phyloP scores from a whole-genome alignment of 2,797 vertebrate genomes.

The Nyctalus aviator region DNA sequence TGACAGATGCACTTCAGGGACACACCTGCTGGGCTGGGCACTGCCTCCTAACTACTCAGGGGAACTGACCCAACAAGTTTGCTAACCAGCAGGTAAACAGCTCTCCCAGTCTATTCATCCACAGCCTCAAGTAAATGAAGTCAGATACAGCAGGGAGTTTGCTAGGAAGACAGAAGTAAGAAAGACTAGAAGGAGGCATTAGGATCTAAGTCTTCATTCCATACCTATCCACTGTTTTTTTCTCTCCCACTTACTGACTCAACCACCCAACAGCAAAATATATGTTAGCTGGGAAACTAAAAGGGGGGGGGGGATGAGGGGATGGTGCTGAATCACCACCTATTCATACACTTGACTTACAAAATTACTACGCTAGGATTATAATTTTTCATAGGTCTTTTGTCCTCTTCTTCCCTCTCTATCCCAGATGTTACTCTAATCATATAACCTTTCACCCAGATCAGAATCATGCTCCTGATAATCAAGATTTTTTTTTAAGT shows the following conservation, averaged over 20 bases:
- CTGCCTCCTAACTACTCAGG: slow-evolving; percentile 10
- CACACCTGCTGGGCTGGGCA: slow-evolving; percentile 56
- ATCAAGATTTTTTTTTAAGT: slow-evolving; percentile 24
- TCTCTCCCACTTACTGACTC: not conserved
- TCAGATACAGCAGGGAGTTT: not conserved
- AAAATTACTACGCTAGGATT: slow-evolving; percentile 52
- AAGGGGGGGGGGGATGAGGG: not conserved
- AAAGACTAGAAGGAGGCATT: not conserved
- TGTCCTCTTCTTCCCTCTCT: not conserved
- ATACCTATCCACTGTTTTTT: not conserved
- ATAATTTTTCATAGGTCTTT: slow-evolving; percentile 7
- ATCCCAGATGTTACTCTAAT: not conserved
- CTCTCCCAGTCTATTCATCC: not conserved
- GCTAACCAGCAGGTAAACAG: not conserved
- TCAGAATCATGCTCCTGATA: not conserved
- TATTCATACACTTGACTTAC: slow-evolving; percentile 47
- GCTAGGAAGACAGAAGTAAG: not conserved
- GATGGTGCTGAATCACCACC: slow-evolving; percentile 28
- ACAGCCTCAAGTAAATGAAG: not conserved
- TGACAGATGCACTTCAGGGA: slow-evolving; percentile 39
- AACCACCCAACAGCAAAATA: slow-evolving; percentile 24
- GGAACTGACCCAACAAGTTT: slow-evolving; percentile 41
- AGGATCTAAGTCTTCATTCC: not conserved
- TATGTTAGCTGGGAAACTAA: not conserved
- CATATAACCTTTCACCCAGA: slow-evolving; percentile 47